These are phyloP conservation scores for Boulengeromyrus knoepffleri DNA, from an alignment of 2,113 vertebrate species.

Conservation along the genomic window DNA sequence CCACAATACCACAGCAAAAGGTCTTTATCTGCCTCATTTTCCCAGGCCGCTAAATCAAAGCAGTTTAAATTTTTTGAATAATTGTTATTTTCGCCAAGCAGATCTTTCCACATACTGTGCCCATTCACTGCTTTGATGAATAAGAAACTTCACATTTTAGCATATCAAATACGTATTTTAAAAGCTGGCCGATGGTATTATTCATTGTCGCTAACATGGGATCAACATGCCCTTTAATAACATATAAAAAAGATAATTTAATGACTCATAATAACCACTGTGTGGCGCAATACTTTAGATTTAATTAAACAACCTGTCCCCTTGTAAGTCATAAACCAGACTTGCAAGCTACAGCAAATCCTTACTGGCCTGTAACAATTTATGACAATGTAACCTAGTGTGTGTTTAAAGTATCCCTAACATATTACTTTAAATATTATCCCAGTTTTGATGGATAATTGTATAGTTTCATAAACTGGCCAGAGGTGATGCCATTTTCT, in stretches of 20 bases:
- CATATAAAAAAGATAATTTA: not conserved
- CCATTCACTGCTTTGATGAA: not conserved
- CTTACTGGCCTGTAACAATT: not conserved
- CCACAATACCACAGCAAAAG: not conserved
- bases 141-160: not conserved
- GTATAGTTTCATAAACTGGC: not conserved
- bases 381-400: not conserved
- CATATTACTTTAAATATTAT: not conserved
- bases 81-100: not conserved
- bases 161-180: not conserved
- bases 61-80: not conserved
- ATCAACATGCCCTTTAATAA: not conserved
- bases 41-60: not conserved
- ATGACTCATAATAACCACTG: not conserved
- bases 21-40: not conserved
- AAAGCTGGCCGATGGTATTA: not conserved
- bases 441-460: not conserved
- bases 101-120: not conserved
- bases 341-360: not conserved
- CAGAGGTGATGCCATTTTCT: not conserved
- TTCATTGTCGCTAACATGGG: not conserved
- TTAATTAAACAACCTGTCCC: not conserved
- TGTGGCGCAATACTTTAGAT: not conserved
- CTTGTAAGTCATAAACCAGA: not conserved
- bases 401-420: not conserved